Percentiles rank a stretch among this genome's conserved stretches.
These are phyloP conservation scores for Drosophila neocordata DNA, from an alignment of 1,140 invertebrate species.

Conservation along the genomic window DNA sequence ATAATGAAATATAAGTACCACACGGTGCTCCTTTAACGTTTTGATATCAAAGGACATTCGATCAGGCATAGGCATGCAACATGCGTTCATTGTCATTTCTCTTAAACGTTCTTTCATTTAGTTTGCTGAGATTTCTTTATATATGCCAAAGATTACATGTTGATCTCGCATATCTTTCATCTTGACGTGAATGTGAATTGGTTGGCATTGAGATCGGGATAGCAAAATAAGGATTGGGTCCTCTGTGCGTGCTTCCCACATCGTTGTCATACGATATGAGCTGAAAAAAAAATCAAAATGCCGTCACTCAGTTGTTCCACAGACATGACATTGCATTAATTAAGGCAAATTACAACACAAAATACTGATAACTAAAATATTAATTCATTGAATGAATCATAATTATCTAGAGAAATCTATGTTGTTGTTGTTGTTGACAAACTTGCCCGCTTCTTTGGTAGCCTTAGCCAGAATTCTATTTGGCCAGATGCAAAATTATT, in stretches of 20 bases:
- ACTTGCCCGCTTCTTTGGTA: conserved; percentile 61
- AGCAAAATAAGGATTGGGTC: conserved; percentile 5
- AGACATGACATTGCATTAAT: conserved; percentile 70
- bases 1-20: conserved; percentile 78
- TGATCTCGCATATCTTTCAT: conserved; percentile 79
- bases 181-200: conserved; percentile 53
- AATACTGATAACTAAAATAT: conserved; percentile 25
- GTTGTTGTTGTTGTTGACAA: too few species aligned
- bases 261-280: conserved; percentile 65
- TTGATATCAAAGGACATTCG: conserved; percentile 79
- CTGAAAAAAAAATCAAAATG: conserved; percentile 66
- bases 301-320: conserved; percentile 56
- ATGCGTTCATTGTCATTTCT: conserved; percentile 64
- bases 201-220: conserved; percentile 13
- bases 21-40: conserved; percentile 65
- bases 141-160: conserved; percentile 79
- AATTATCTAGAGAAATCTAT: conserved; percentile 44
- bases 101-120: conserved; percentile 57
- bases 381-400: conserved; percentile 48
- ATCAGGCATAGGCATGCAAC: conserved; percentile 68
- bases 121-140: conserved; percentile 39
- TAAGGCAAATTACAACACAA: conserved; percentile 43
- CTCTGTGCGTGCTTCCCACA: conserved; percentile 71
- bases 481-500: conserved; percentile 38
- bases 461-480: conserved; percentile 31